Evolutionary conservation across 2,888 invertebrate species (phyloP), one percentile per base, ranked within the genome.

Genomic region (Amphipyra tragopoginis): DNA sequence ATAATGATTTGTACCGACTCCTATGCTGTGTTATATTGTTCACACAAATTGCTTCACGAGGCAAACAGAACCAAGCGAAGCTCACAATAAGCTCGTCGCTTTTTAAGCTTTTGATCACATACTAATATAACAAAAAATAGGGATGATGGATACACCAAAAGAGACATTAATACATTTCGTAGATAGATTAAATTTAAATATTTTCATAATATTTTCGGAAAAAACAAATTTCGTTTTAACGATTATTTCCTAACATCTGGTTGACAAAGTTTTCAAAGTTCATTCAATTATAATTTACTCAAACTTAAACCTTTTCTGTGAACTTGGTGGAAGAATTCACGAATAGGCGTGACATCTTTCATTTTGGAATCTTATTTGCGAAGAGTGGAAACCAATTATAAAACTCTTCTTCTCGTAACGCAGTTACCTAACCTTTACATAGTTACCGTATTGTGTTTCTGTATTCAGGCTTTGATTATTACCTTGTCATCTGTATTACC

Each of bases 41-140:
- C 38, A 54, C 3, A 9, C 10, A 54, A 62, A 68, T 62, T 54
- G 45, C 33, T 62, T 36, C 29, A 36, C 15, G 10, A 5, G 10
- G 14, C 33, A 2, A 21, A 33, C 10, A 15, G 11, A 43, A 2
- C 14, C 21, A 69, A 42, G 9, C 13, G 11, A 51, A 7, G 29
- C 7, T 5, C 29, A 29, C 5, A 7, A 5, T 29, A 29, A 29
- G 29, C 29, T 29, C 29, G 29, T 7, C 29, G 7, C 29, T 29
- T 29, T 29, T 29, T 29, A 29, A 29, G 29, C 29, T 29, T 5
- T 29, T 29, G 29, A 29, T 5, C 29, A 29, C 21, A 21, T 21
- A 21, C 6, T 29, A 29, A 29, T 29, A 29, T 29, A 29, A 29
- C 29, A 29, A 5, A 29, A 29, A 5, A 7, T 29, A 29, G 7